Evolutionary conservation across 2,113 vertebrate genomes (phyloP).

Genomic region (Ameiurus melas): DNA sequence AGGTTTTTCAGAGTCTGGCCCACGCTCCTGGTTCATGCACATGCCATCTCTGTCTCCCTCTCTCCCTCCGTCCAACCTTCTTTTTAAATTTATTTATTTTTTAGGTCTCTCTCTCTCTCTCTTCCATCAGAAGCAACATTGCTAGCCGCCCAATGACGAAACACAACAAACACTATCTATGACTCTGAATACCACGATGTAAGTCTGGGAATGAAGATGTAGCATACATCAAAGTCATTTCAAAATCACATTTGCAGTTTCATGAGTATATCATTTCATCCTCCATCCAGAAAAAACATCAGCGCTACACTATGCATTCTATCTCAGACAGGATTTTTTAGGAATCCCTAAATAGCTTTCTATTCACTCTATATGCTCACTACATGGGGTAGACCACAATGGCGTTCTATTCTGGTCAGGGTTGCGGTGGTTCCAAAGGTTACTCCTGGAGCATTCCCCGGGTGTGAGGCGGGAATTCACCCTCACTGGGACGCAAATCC

Average conservation of each 20-base stretch:
- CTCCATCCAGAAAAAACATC: background rate
- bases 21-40: conserved; percentile 55
- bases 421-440: background rate
- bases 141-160: conserved; percentile 2
- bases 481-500: background rate
- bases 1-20: conserved; percentile 50
- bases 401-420: background rate
- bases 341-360: background rate
- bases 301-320: background rate
- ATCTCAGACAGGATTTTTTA: background rate
- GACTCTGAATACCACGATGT: background rate
- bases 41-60: conserved; percentile 23
- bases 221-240: background rate
- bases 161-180: conserved; percentile 4
- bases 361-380: background rate
- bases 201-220: background rate
- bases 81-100: too few species aligned
- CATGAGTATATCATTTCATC: background rate
- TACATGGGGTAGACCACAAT: background rate
- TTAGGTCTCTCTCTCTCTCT: background rate
- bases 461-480: background rate
- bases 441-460: background rate
- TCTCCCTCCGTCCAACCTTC: background rate
- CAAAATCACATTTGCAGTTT: background rate
- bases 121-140: conserved; percentile 7